Conservation (phyloP, 2,888 invertebrate species). For the Perizoma affinitatum region DNA sequence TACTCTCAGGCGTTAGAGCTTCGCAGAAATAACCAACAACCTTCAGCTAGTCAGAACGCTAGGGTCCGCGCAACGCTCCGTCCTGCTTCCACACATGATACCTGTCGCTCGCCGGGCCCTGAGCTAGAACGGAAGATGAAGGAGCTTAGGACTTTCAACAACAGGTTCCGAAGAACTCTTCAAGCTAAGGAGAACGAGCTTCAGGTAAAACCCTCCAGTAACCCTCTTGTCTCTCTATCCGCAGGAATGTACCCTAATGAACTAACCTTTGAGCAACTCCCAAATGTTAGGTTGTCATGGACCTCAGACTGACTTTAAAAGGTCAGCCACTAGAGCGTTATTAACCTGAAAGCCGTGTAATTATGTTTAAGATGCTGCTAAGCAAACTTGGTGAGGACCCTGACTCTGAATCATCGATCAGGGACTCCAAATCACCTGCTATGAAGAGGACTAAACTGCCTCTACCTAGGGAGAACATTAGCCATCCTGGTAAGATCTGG, state of each 20-base stretch:
- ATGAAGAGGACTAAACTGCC: constrained; percentile 65
- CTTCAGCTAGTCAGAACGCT: constrained; percentile 84
- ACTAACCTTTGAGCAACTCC: too few relatives aligned
- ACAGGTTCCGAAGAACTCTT: constrained; percentile 91
- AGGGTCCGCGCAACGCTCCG: constrained; percentile 94
- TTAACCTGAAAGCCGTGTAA: not conserved
- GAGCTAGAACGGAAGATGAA: constrained; percentile 93
- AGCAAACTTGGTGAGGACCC: constrained; percentile 87
- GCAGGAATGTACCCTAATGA: too few relatives aligned
- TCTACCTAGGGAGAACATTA: constrained; percentile 84
- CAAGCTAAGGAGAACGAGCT: constrained; percentile 93
- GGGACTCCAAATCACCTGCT: constrained; percentile 70
- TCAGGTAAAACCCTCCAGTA: constrained; percentile 77
- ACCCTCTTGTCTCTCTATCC: too few relatives aligned
- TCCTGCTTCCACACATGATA: constrained; percentile 90
- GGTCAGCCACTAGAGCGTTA: too few relatives aligned
- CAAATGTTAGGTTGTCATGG: too few relatives aligned
- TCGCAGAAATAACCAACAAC: constrained; percentile 91
- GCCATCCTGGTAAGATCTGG: constrained; percentile 79
- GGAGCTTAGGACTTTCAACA: constrained; percentile 93
- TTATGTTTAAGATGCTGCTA: constrained; percentile 84
- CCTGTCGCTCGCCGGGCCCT: constrained; percentile 90
- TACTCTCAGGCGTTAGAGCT: constrained; percentile 91
- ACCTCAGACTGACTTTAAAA: too few relatives aligned
- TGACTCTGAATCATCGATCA: constrained; percentile 68